These are phyloP conservation scores for Epicauta chinensis DNA, from an alignment of 1,140 invertebrate genomes.

Conservation along the genomic window DNA sequence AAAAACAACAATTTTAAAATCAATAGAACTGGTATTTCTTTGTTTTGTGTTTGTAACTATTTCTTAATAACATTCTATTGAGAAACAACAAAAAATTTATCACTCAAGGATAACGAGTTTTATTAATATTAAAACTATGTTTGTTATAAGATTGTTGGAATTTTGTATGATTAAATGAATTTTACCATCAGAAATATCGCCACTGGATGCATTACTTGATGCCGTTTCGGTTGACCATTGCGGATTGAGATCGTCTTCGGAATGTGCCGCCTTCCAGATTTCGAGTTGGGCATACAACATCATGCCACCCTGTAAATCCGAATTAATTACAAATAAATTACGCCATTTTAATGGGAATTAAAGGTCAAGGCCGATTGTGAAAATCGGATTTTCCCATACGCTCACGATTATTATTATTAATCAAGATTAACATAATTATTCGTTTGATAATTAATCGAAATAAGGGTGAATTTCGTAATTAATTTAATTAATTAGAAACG, in stretches of 20 bases:
- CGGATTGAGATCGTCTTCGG: slow-evolving; percentile 43
- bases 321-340: too few species aligned
- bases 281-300: slow-evolving; percentile 83
- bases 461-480: too few species aligned
- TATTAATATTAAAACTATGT: not conserved
- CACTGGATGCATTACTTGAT: slow-evolving; percentile 42
- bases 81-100: too few species aligned
- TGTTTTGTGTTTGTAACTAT: too few species aligned
- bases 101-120: not conserved
- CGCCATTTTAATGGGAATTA: too few species aligned
- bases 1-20: not conserved
- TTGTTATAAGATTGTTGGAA: not conserved
- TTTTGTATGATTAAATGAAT: not conserved
- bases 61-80: too few species aligned
- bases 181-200: slow-evolving; percentile 56
- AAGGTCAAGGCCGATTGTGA: too few species aligned
- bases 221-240: slow-evolving; percentile 34
- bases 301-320: slow-evolving; percentile 64
- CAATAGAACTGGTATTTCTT: not conserved
- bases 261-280: slow-evolving; percentile 80
- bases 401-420: too few species aligned
- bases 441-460: too few species aligned
- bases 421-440: too few species aligned
- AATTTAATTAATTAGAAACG: too few species aligned
- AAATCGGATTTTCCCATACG: too few species aligned